Evolutionary conservation across 2,888 invertebrate species (phyloP).

Genomic region (Machimus atricapillus): DNA sequence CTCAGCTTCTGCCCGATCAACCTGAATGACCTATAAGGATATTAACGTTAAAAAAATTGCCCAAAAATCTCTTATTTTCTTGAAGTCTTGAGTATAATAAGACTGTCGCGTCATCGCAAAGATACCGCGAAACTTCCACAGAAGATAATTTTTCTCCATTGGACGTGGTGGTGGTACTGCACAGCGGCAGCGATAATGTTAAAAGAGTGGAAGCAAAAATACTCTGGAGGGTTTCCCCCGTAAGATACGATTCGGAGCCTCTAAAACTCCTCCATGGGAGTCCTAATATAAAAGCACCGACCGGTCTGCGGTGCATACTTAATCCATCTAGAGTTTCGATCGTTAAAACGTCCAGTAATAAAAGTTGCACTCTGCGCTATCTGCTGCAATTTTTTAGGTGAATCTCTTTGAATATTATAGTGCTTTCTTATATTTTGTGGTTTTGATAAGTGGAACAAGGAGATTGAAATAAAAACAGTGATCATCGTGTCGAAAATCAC

Average conservation of each 20-base stretch:
- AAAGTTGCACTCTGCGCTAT: not conserved
- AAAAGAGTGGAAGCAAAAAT: not conserved
- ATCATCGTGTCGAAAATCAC: not conserved
- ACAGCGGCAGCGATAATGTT: not conserved
- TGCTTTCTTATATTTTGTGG: not conserved
- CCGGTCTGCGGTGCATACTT: slow-evolving; percentile 39
- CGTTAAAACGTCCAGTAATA: not conserved
- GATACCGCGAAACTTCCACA: not conserved
- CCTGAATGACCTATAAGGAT: not conserved
- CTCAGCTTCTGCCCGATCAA: not conserved
- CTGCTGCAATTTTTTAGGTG: not conserved
- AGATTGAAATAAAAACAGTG: not conserved
- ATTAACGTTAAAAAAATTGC: not conserved
- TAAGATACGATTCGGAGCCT: not conserved
- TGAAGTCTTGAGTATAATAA: not conserved
- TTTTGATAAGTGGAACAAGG: not conserved
- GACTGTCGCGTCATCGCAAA: not conserved
- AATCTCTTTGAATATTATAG: not conserved
- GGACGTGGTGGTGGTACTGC: not conserved
- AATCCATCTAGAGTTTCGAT: slow-evolving; percentile 33
- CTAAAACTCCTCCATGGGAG: not conserved
- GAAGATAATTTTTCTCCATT: not conserved
- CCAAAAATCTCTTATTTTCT: not conserved
- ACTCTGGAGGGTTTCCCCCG: not conserved
- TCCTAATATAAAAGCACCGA: slow-evolving; percentile 43